Evolutionary conservation across 2,888 invertebrate species (phyloP).

Genomic region (Argynnis bischoffii): DNA sequence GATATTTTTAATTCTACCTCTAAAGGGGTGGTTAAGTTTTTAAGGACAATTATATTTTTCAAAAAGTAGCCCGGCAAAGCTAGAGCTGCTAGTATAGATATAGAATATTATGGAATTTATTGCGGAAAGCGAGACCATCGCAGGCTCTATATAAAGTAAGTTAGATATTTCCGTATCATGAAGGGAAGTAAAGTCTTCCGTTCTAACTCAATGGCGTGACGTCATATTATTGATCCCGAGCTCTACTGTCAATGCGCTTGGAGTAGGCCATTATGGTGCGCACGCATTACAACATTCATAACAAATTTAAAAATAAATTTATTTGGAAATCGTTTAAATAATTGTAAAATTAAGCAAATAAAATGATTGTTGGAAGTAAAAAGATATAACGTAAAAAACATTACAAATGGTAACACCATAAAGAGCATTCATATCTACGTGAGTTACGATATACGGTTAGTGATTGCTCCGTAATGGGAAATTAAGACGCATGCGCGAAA

Average conservation of each 20-base stretch:
- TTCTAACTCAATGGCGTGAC: slow-evolving; percentile 70
- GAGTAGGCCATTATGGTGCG: slow-evolving; percentile 54
- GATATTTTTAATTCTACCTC: too few relatives aligned
- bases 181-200: slow-evolving; percentile 51
- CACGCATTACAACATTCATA: slow-evolving; percentile 46
- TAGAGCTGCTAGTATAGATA: background rate
- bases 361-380: background rate
- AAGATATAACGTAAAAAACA: too few relatives aligned
- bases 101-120: background rate
- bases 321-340: background rate
- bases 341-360: background rate
- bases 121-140: slow-evolving; percentile 38
- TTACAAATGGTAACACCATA: slow-evolving; percentile 40
- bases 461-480: slow-evolving; percentile 64
- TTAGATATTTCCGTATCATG: slow-evolving; percentile 47
- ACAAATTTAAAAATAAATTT: slow-evolving; percentile 2
- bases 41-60: too few relatives aligned
- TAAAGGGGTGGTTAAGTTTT: too few relatives aligned
- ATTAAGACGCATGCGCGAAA: slow-evolving; percentile 72
- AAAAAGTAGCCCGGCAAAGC: too few relatives aligned
- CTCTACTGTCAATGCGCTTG: slow-evolving; percentile 56
- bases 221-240: slow-evolving; percentile 71
- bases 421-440: slow-evolving; percentile 28
- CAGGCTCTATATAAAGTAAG: slow-evolving; percentile 34
- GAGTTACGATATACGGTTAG: slow-evolving; percentile 53